Evolutionary conservation across 2,888 invertebrate genomes (phyloP).

Genomic region (Gortyna flavago): DNA sequence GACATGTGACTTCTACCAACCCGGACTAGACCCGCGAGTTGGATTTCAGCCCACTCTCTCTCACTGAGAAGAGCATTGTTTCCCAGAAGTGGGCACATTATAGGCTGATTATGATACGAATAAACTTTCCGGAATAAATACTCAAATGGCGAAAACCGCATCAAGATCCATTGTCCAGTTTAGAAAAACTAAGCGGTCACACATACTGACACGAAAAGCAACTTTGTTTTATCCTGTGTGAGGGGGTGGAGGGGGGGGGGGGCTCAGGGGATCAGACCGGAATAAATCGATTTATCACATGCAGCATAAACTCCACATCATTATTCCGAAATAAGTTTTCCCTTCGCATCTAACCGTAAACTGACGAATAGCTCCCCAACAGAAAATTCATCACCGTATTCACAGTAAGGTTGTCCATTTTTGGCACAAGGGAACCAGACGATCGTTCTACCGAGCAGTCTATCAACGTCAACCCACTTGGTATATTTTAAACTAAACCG

Average conservation of each 20-base stretch:
- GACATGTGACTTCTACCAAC: not conserved
- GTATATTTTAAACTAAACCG: slow-evolving; percentile 69
- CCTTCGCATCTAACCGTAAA: slow-evolving; percentile 11
- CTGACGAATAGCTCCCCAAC: slow-evolving; percentile 40
- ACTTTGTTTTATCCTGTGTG: not conserved
- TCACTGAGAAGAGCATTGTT: not conserved
- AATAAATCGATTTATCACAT: too few species aligned
- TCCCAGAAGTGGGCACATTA: not conserved
- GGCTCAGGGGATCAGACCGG: too few species aligned
- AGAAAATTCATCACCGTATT: slow-evolving; percentile 44
- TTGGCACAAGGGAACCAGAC: slow-evolving; percentile 63
- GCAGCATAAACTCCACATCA: not conserved
- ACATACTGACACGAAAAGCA: too few species aligned
- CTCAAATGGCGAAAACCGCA: not conserved
- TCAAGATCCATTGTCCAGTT: not conserved
- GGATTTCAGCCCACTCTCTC: not conserved
- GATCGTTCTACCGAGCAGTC: slow-evolving; percentile 63
- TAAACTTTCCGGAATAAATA: not conserved
- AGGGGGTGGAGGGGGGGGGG: too few species aligned
- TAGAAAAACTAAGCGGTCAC: not conserved
- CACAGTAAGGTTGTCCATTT: slow-evolving; percentile 58
- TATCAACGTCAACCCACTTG: slow-evolving; percentile 69
- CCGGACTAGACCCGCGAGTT: too few species aligned
- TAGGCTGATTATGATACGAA: not conserved
- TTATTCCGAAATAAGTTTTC: slow-evolving; percentile 4